phyloP scores from a whole-genome alignment of 2,888 invertebrate genomes.

The Theretra japonica region DNA sequence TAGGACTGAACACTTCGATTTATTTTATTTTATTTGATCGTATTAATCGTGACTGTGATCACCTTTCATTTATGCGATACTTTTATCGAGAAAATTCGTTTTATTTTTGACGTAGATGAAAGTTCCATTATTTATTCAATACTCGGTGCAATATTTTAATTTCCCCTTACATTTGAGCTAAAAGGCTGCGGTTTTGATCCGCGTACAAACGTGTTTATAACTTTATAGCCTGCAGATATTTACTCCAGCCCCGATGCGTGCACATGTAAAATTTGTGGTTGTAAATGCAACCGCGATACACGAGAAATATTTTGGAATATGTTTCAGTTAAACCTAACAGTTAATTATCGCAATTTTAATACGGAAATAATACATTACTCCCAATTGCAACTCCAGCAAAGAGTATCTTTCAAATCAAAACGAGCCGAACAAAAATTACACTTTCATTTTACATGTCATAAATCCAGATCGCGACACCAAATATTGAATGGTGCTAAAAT shows the following conservation, averaged over 20 bases:
- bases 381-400: background rate
- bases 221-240: too few relatives aligned
- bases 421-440: conserved; percentile 56
- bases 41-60: conserved; percentile 2
- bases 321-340: too few relatives aligned
- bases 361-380: background rate
- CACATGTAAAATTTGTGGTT: too few relatives aligned
- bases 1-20: background rate
- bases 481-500: conserved; percentile 85
- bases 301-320: too few relatives aligned
- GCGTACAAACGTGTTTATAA: too few relatives aligned
- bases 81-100: background rate
- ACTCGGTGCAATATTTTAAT: too few relatives aligned
- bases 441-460: conserved; percentile 76
- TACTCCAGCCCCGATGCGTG: too few relatives aligned
- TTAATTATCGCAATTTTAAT: too few relatives aligned
- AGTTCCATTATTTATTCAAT: background rate
- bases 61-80: background rate
- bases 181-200: too few relatives aligned
- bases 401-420: conserved; percentile 42
- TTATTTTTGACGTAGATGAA: background rate
- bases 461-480: conserved; percentile 82
- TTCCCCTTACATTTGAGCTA: too few relatives aligned
- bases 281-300: too few relatives aligned
- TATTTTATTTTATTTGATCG: conserved; percentile 2